Evolutionary conservation across 2,113 vertebrate genomes (phyloP), one percentile per base, ranked within the genome.

Genomic region (Cheilinus undulatus): DNA sequence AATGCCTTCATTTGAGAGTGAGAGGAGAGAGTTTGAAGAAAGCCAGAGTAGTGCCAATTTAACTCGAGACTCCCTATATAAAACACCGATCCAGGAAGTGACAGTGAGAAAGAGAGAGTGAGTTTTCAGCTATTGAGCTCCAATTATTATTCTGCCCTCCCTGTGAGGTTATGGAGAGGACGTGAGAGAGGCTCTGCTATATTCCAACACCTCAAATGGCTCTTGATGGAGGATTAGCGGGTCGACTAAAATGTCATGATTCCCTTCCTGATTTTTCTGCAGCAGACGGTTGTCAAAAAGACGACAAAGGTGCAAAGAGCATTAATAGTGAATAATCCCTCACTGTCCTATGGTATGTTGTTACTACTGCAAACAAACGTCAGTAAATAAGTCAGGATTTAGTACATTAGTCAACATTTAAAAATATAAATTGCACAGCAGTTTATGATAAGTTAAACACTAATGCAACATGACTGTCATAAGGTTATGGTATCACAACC

Each of bases 341-440:
- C 83, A 83, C 80, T 79, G 61, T 88, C 83, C 86, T 86, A 63
- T 62, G 49, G 49, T 53, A 57, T 57, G 43, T 56, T 42, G 17
- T 75, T 36, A 50, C 53, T 53, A 43, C 27, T 42, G 36, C 23
- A 30, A 45, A 68, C 10, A 24, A 43, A 59, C 14, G 38, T 1
- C 32, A 34, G 32, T 45, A 61, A 73, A 69, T 75, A 30, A 71
- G 69, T 73, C 6, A 6, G 60, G 34, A 20, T 62, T 59, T 56
- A 61, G 28, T 8, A 43, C 13, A 28, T n/a, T 26, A 63, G 56
- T 46, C 51, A 42, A 77, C 23, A 53, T 42, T 22, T 68, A 77
- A 73, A 49, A 74, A n/a, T 79, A 61, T 22, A 73, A 49, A 57
- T 54, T 59, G 78, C 74, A 78, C 85, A 89, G 77, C 89, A 91